These are phyloP conservation scores for Thelaira solivaga DNA, from an alignment of 2,888 invertebrate species.

Conservation along the genomic window DNA sequence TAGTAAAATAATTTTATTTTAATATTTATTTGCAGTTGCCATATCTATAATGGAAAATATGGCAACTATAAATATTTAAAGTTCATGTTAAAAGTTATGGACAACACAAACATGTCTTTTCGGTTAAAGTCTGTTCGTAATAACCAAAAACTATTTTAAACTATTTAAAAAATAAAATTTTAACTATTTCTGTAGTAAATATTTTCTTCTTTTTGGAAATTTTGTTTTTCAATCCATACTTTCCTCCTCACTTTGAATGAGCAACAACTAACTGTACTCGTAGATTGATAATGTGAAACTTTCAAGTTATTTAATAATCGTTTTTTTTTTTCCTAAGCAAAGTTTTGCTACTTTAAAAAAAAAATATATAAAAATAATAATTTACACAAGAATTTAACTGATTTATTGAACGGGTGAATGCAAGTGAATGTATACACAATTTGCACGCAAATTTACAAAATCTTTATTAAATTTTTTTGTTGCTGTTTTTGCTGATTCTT, in stretches of 20 bases:
- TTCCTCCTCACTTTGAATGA: background rate
- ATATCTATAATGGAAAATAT: no score
- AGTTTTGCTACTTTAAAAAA: background rate
- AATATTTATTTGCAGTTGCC: no score
- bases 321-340: background rate
- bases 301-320: constrained; percentile 29
- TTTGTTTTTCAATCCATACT: constrained; percentile 2
- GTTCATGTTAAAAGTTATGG: no score
- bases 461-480: background rate
- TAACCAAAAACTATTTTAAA: no score
- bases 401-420: constrained; percentile 47
- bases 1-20: no score
- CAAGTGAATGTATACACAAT: constrained; percentile 33
- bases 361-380: no score
- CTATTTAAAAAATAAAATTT: background rate
- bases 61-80: no score
- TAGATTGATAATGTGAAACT: background rate
- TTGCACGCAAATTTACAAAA: constrained; percentile 48
- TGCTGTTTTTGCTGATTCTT: background rate
- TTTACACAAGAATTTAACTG: constrained; percentile 49
- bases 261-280: background rate
- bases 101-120: no score
- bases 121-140: no score
- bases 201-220: background rate
- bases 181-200: background rate